Evolutionary conservation across 2,797 vertebrate species (phyloP).

Genomic region (Melopsittacus undulatus): DNA sequence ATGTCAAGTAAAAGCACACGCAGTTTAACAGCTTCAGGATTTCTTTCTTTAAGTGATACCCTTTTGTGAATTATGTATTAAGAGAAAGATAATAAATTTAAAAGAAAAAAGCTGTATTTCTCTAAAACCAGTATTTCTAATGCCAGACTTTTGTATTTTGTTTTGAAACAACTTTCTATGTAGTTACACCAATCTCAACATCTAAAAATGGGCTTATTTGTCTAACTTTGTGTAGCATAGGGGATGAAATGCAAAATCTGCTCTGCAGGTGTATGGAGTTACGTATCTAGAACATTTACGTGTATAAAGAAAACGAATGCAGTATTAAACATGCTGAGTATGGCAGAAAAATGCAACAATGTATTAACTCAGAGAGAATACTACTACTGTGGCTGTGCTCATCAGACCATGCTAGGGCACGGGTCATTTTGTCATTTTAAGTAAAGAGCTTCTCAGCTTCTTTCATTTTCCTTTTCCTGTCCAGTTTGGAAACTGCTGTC

Average conservation of each 20-base stretch:
- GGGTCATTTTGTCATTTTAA: constrained; percentile 64
- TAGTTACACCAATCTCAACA: not conserved
- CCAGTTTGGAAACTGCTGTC: constrained; percentile 82
- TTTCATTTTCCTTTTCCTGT: constrained; percentile 88
- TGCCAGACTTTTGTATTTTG: not conserved
- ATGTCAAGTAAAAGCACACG: not conserved
- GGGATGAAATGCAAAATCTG: not conserved
- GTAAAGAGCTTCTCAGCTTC: constrained; percentile 85
- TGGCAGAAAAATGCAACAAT: not conserved
- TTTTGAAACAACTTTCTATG: not conserved
- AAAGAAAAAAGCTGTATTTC: not conserved
- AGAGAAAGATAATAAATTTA: not conserved
- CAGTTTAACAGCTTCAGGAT: not conserved
- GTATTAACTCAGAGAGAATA: not conserved
- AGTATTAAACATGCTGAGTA: not conserved
- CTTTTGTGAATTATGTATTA: not conserved
- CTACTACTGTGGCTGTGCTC: not conserved
- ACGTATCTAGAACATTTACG: not conserved
- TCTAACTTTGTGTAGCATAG: not conserved
- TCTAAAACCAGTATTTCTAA: not conserved
- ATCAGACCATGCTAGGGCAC: not conserved
- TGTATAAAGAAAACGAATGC: not conserved
- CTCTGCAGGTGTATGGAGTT: not conserved
- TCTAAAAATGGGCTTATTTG: not conserved
- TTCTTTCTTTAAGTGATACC: not conserved